Conservation (phyloP, 1,140 invertebrate species). For the Bombyx mandarina region DNA sequence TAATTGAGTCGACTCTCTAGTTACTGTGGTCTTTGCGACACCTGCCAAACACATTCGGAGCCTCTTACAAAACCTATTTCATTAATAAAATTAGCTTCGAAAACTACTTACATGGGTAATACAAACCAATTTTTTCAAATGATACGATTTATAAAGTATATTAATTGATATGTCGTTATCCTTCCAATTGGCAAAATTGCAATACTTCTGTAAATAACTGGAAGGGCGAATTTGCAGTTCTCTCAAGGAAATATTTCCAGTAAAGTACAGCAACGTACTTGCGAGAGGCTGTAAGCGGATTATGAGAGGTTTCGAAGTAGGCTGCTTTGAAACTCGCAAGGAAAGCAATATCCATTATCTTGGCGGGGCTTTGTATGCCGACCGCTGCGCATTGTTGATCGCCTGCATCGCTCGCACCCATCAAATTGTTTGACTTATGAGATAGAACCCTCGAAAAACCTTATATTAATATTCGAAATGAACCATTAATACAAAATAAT, state of each 20-base stretch:
- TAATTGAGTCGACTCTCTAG: slow-evolving; percentile 43
- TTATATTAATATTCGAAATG: neutral
- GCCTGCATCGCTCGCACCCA: slow-evolving; percentile 19
- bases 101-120: too few relatives aligned
- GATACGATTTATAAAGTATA: too few relatives aligned
- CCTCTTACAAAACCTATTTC: too few relatives aligned
- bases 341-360: slow-evolving; percentile 68
- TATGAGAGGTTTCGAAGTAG: slow-evolving; percentile 60
- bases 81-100: too few relatives aligned
- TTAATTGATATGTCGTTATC: neutral
- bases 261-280: slow-evolving; percentile 56
- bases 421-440: slow-evolving; percentile 28
- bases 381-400: slow-evolving; percentile 39
- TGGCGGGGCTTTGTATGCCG: slow-evolving; percentile 48
- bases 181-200: slow-evolving; percentile 17
- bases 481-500: too few relatives aligned
- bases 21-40: slow-evolving; percentile 26
- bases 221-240: slow-evolving; percentile 32
- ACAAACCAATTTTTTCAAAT: too few relatives aligned
- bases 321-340: slow-evolving; percentile 63
- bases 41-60: slow-evolving; percentile 18
- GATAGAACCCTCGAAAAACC: slow-evolving; percentile 13
- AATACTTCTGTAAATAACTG: slow-evolving; percentile 25
- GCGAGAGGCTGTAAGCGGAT: slow-evolving; percentile 56
- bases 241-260: slow-evolving; percentile 45